Conservation (phyloP, 2,888 invertebrate genomes). For the Nephrotoma guestfalica region DNA sequence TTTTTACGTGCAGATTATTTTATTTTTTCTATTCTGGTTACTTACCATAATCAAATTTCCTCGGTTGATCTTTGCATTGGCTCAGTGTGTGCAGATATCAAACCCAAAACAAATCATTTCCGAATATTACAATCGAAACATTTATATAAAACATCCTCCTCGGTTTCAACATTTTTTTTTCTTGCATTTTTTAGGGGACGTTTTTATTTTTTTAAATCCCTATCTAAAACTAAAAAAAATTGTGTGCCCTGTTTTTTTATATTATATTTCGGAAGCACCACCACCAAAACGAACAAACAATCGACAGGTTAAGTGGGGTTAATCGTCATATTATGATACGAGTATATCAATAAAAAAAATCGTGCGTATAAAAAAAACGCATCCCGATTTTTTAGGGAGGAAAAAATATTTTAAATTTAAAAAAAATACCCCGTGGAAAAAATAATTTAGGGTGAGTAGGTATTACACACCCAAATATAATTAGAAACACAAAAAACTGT, state of each 20-base stretch:
- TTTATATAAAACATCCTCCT: neutral
- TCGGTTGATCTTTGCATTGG: neutral
- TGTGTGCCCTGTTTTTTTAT: neutral
- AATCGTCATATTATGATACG: neutral
- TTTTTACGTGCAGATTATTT: neutral
- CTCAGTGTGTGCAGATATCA: neutral
- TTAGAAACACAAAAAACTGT: neutral
- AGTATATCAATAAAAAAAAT: neutral
- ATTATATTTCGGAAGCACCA: neutral
- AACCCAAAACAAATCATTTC: neutral
- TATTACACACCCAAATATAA: neutral
- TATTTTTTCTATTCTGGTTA: neutral
- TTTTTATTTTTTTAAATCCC: neutral
- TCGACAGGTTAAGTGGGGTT: conserved; percentile 6
- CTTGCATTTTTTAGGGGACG: neutral
- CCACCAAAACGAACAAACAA: neutral
- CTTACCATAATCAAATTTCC: neutral
- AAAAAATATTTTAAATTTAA: neutral
- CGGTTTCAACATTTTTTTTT: neutral
- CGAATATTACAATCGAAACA: neutral
- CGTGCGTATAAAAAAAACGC: neutral
- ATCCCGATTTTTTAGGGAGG: neutral
- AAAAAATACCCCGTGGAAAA: neutral
- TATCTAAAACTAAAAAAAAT: neutral
- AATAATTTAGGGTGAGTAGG: neutral